phyloP scores from a whole-genome alignment of 2,888 invertebrate species.

The Galeruca laticollis region DNA sequence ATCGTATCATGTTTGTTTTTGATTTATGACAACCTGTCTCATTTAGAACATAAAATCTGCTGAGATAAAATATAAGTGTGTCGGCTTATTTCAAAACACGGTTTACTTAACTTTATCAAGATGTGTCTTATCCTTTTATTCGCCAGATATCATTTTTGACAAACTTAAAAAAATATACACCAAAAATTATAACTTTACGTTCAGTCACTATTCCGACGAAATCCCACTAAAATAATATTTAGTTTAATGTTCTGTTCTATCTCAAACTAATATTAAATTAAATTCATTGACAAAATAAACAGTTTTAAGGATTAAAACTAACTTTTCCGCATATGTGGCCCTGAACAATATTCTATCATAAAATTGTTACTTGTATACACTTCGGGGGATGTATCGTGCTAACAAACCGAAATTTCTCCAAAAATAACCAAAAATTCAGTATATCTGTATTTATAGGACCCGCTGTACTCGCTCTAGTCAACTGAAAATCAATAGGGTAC shows the following conservation, averaged over 20 bases:
- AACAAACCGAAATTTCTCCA: no score
- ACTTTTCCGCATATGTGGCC: no score
- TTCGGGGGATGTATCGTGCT: no score
- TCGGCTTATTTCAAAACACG: conserved; percentile 54
- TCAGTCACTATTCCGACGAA: conserved; percentile 15
- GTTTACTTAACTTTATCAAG: conserved; percentile 51
- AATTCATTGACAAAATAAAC: no score
- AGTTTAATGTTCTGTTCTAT: not conserved
- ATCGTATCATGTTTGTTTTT: conserved; percentile 52
- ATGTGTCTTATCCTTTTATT: conserved; percentile 54
- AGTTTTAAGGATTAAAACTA: no score
- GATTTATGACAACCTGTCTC: conserved; percentile 56
- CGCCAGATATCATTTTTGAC: conserved; percentile 50
- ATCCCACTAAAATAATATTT: not conserved
- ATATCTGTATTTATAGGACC: no score
- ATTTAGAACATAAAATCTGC: conserved; percentile 63
- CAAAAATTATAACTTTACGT: conserved; percentile 41
- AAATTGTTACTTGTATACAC: no score
- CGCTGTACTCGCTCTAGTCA: no score
- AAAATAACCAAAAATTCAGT: no score
- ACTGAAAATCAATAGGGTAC: no score
- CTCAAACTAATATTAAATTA: not conserved
- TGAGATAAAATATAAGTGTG: conserved; percentile 55
- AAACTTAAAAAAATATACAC: conserved; percentile 45
- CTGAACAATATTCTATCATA: no score